Percentiles rank a stretch among this genome's conserved stretches.
These are phyloP conservation scores for Ditula angustiorana DNA, from an alignment of 2,888 invertebrate genomes.

Conservation along the genomic window DNA sequence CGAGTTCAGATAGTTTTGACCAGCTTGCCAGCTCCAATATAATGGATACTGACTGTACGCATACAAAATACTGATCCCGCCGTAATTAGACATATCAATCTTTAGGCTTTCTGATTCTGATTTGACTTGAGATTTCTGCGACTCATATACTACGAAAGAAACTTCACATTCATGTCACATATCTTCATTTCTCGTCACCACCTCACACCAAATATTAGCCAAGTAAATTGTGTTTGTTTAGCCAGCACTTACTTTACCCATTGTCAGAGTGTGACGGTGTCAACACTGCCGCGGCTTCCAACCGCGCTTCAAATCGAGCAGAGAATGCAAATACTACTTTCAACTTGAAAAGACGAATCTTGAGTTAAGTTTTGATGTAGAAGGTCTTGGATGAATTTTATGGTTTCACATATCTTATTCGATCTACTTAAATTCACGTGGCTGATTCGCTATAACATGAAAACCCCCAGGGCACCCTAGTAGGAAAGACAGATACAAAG, in stretches of 20 bases:
- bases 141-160: neutral
- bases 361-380: neutral
- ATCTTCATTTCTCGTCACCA: neutral
- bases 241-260: constrained; percentile 23
- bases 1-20: too few relatives aligned
- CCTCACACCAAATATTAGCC: constrained; percentile 21
- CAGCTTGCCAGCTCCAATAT: too few relatives aligned
- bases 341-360: constrained; percentile 12
- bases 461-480: too few relatives aligned
- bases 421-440: neutral
- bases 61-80: too few relatives aligned
- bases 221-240: constrained; percentile 27
- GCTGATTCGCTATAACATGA: too few relatives aligned
- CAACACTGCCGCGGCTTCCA: constrained; percentile 24
- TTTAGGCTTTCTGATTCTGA: neutral
- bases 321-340: constrained; percentile 13
- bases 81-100: too few relatives aligned
- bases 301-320: constrained; percentile 29
- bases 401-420: neutral
- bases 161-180: constrained; percentile 1
- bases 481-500: too few relatives aligned
- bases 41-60: too few relatives aligned
- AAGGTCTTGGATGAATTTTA: neutral
- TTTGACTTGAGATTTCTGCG: neutral
- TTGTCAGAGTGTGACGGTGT: constrained; percentile 36